phyloP scores from a whole-genome alignment of 2,797 vertebrate species.

The Hypotaenidia philippensis region DNA sequence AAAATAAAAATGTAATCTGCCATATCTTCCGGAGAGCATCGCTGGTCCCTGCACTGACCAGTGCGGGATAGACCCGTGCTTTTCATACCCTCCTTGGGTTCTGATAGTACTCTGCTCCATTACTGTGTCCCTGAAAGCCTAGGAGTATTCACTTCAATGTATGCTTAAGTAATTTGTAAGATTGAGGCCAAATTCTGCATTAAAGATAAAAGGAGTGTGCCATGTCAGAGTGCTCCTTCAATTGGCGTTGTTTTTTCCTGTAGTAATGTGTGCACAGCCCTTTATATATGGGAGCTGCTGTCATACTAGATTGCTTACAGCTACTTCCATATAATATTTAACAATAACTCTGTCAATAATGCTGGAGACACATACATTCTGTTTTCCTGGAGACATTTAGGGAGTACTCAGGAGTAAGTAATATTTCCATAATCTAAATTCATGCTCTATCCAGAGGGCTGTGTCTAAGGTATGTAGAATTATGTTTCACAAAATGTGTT shows the following conservation, averaged over 20 bases:
- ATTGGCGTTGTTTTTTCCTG: rapidly evolving
- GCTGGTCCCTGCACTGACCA: not conserved
- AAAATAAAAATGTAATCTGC: not conserved
- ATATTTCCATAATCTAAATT: slow-evolving; percentile 50
- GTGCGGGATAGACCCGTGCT: not conserved
- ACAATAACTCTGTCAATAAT: slow-evolving; percentile 15
- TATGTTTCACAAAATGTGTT: slow-evolving; percentile 11
- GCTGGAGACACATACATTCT: not conserved
- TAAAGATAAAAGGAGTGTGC: not conserved
- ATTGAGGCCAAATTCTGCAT: not conserved
- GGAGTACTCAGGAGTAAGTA: slow-evolving; percentile 22
- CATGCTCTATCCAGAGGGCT: not conserved
- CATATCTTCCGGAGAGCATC: not conserved
- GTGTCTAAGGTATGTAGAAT: not conserved
- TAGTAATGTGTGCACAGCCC: not conserved
- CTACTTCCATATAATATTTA: not conserved
- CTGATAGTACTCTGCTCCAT: not conserved
- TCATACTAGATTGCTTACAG: not conserved
- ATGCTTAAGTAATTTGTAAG: not conserved
- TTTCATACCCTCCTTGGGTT: not conserved
- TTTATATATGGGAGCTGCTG: not conserved
- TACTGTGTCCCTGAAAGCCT: not conserved
- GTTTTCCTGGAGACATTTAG: slow-evolving; percentile 16
- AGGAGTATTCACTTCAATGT: not conserved
- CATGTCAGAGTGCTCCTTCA: not conserved